These are phyloP conservation scores for Albula glossodonta DNA, from an alignment of 2,113 vertebrate genomes.

Conservation along the genomic window DNA sequence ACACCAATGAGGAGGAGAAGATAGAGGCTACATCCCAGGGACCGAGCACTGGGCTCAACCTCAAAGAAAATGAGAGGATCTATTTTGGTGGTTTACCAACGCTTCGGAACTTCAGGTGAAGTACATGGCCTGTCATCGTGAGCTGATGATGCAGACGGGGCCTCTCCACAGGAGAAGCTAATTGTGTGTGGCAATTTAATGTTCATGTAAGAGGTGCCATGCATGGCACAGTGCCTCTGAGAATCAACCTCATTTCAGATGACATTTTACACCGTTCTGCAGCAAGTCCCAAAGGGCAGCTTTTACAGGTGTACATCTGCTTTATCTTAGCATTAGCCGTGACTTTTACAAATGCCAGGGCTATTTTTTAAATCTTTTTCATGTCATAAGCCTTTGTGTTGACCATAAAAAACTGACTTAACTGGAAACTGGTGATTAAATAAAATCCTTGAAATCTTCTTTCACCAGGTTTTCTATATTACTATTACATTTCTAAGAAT, in stretches of 20 bases:
- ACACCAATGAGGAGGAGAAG: slow-evolving; percentile 80
- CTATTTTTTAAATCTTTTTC: background rate
- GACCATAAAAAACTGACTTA: background rate
- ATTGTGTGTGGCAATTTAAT: background rate
- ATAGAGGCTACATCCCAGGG: slow-evolving; percentile 76
- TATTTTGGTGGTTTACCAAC: slow-evolving; percentile 94
- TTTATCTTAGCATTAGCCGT: background rate
- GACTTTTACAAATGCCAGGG: slow-evolving; percentile 11
- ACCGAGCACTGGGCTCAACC: slow-evolving; percentile 88
- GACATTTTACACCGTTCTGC: slow-evolving; percentile 10
- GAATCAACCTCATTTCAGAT: slow-evolving; percentile 9
- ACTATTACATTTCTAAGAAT: background rate
- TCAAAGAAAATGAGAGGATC: slow-evolving; percentile 87
- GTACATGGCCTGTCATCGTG: background rate
- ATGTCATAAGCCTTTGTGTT: background rate
- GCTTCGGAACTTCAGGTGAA: slow-evolving; percentile 87
- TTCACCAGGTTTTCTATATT: background rate
- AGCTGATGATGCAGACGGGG: background rate
- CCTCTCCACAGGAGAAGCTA: background rate
- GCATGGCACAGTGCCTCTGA: background rate
- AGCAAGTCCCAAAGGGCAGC: background rate
- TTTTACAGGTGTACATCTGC: background rate
- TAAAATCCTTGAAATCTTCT: background rate
- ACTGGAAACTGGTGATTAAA: background rate
- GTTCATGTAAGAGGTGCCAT: background rate